Percentiles rank a stretch among this genome's conserved stretches.
These are phyloP conservation scores for Prunella strophiata DNA, from an alignment of 2,797 vertebrate species.

Conservation along the genomic window DNA sequence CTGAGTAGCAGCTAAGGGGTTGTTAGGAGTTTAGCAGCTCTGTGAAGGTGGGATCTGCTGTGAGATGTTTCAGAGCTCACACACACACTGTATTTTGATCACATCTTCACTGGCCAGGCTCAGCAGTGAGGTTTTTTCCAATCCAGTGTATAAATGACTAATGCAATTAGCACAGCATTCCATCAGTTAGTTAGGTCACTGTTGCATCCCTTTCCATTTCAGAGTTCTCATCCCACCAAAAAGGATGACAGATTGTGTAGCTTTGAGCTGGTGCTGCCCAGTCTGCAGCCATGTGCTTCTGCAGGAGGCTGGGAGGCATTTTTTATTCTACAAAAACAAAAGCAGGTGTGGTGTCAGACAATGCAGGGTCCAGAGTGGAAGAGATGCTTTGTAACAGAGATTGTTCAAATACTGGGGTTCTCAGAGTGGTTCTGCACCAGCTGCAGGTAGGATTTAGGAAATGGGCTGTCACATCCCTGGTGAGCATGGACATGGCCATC, in stretches of 20 bases:
- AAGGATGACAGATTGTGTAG: not conserved
- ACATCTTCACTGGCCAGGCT: not conserved
- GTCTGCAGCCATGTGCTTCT: not conserved
- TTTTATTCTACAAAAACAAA: not conserved
- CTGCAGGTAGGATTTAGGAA: not conserved
- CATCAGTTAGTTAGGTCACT: not conserved
- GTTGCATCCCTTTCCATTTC: not conserved
- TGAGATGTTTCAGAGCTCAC: not conserved
- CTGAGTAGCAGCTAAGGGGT: not conserved
- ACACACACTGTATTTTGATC: accelerated
- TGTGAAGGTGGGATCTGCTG: not conserved
- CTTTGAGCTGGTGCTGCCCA: not conserved
- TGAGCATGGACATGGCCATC: accelerated
- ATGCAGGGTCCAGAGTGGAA: not conserved
- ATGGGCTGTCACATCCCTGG: accelerated
- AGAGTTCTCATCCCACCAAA: not conserved
- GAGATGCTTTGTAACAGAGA: not conserved
- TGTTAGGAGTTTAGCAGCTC: conserved; percentile 9
- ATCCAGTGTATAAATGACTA: not conserved
- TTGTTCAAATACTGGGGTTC: not conserved
- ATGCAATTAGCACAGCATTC: not conserved
- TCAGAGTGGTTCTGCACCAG: not conserved
- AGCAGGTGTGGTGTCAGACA: not conserved
- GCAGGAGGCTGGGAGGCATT: not conserved
- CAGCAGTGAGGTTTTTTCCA: not conserved